Base-by-base conservation (phyloP, 2,113 vertebrate genomes). In the Lophotis ruficrista region DNA sequence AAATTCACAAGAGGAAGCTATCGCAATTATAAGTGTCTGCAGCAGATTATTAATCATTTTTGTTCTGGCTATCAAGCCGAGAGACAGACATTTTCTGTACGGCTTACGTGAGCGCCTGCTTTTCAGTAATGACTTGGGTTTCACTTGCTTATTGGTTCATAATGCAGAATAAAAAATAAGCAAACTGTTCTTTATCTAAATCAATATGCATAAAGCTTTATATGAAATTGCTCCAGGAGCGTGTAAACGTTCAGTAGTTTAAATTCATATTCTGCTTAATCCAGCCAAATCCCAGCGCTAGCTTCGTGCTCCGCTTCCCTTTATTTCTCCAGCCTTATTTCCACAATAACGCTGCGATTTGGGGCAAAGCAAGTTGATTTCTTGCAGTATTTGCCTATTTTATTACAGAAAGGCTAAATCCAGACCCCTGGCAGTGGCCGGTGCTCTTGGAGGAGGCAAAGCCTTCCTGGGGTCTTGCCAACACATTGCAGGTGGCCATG, bases 1-100 rank as follows among this genome's bases (percentile, higher is more conserved):
- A 96, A 96, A 97, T 97, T 97, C 98, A 89, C 84, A n/a, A 79
- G 93, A 92, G 96, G 97, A 97, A 96, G 97, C 96, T 95, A 48
- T 95, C 3, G 94, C 97, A 97, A 96, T 98, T 97, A 96, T 83
- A 95, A 90, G 65, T 79, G 83, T 96, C 97, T 95, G 97, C 94
- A 60, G 94, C 92, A 62, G 95, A 91, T 96, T 97, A 97, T 97
- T 94, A 96, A 96, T 98, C 97, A 96, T 97, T 93, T 96, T 87
- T 96, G 96, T 96, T 95, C 95, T 83, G 96, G 97, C 96, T 94
- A 73, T 92, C 64, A 95, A 92, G 96, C 68, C 66, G 47, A 9
- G 53, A 97, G 96, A 94, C 93, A 96, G 98, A 87, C 94, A 82
- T 94, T 95, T 95, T 91, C 60, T 88, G 92, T 62, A 41, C 89